These are phyloP conservation scores for Paguma larvata DNA, from an alignment of 2,797 vertebrate genomes.

Conservation along the genomic window DNA sequence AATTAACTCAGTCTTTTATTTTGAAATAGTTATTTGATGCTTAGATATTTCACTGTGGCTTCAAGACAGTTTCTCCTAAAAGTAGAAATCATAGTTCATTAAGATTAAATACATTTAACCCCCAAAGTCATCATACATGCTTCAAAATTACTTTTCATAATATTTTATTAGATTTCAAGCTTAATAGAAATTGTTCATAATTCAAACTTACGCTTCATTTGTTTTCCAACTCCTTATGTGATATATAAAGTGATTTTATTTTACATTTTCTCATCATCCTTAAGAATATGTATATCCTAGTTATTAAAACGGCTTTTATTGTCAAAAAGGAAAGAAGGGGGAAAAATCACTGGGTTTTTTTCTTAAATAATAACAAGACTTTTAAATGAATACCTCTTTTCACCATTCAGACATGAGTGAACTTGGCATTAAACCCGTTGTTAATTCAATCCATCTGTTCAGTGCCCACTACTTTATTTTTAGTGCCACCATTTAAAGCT, in stretches of 20 bases:
- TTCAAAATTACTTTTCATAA: constrained; percentile 55
- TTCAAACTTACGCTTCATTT: constrained; percentile 29
- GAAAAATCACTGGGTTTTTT: not conserved
- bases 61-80: constrained; percentile 53
- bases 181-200: constrained; percentile 45
- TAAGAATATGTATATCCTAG: constrained; percentile 41
- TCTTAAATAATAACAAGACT: constrained; percentile 54
- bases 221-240: constrained; percentile 47
- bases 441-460: constrained; percentile 84
- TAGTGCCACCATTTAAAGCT: constrained; percentile 74
- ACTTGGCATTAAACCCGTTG: constrained; percentile 74
- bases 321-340: constrained; percentile 58
- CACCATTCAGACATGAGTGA: constrained; percentile 80
- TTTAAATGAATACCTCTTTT: constrained; percentile 83
- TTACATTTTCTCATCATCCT: constrained; percentile 54
- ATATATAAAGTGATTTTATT: constrained; percentile 59
- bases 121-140: not conserved
- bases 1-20: constrained; percentile 65
- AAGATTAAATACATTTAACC: constrained; percentile 58
- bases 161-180: constrained; percentile 66
- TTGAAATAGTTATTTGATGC: constrained; percentile 51
- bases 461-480: constrained; percentile 70
- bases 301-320: constrained; percentile 70
- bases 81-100: constrained; percentile 57
- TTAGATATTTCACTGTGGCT: constrained; percentile 33